Conservation (phyloP, 2,797 vertebrate genomes). For the Phalanger gymnotis region DNA sequence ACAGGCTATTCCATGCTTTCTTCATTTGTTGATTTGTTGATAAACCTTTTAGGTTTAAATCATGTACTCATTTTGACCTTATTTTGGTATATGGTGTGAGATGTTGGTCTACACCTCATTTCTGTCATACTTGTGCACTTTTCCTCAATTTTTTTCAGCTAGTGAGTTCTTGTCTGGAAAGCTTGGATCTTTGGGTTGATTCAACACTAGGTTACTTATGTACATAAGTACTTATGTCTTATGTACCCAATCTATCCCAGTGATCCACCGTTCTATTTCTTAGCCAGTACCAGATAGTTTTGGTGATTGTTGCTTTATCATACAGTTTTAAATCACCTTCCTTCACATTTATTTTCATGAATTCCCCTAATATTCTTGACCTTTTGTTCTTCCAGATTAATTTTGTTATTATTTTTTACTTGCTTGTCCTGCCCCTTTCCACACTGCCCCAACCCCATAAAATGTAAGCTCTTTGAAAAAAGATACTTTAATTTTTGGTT, state of each 20-base stretch:
- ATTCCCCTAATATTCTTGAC: not conserved
- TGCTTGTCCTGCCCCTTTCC: not conserved
- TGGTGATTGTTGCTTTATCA: not conserved
- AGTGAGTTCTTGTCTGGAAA: not conserved
- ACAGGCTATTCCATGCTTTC: not conserved
- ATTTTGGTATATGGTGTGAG: not conserved
- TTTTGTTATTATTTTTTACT: not conserved
- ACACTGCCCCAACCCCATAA: rapidly evolving
- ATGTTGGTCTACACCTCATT: not conserved
- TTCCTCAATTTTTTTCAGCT: not conserved
- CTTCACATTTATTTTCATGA: not conserved
- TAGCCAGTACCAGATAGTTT: not conserved
- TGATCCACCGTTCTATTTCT: not conserved
- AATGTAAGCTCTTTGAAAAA: not conserved
- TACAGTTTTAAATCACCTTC: not conserved
- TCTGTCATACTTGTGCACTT: not conserved
- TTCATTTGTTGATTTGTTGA: too few species aligned
- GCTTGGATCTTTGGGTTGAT: not conserved
- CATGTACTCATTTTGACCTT: not conserved
- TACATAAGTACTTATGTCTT: not conserved
- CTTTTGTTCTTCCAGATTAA: not conserved
- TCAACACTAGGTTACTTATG: not conserved
- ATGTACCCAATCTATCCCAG: not conserved
- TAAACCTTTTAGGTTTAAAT: not conserved
- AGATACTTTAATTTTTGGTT: not conserved